Conservation (phyloP, 2,113 vertebrate genomes). For the Embiotoca jacksoni region DNA sequence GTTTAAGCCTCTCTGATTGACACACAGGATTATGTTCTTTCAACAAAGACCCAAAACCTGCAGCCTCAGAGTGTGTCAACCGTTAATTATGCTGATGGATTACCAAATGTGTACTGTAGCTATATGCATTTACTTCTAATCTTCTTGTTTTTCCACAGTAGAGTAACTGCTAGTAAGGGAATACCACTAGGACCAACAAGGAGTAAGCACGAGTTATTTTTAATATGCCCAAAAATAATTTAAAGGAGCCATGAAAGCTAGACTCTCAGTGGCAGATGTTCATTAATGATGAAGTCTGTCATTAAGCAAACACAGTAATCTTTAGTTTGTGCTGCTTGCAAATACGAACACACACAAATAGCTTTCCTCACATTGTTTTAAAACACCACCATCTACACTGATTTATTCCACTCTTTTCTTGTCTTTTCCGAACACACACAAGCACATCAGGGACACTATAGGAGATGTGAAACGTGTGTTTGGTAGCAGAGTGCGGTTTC, state of each 20-base stretch:
- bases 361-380: constrained; percentile 16
- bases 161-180: constrained; percentile 4
- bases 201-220: not conserved
- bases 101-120: constrained; percentile 19
- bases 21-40: constrained; percentile 57
- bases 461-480: constrained; percentile 69
- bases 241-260: not conserved
- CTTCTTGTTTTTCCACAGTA: not conserved
- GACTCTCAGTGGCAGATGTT: constrained; percentile 16
- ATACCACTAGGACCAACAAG: constrained; percentile 1
- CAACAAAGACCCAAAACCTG: constrained; percentile 49
- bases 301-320: not conserved
- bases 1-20: constrained; percentile 59
- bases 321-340: constrained; percentile 11
- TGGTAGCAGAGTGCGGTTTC: constrained; percentile 53
- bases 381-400: constrained; percentile 28
- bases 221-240: not conserved
- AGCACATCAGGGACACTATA: constrained; percentile 21
- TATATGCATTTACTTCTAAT: constrained; percentile 14
- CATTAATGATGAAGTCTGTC: constrained; percentile 6
- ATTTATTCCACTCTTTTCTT: constrained; percentile 24
- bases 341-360: constrained; percentile 30
- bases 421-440: constrained; percentile 15
- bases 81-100: constrained; percentile 45
- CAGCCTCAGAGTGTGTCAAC: constrained; percentile 28